Evolutionary conservation across 2,113 vertebrate genomes (phyloP).

Genomic region (Empidonax traillii): DNA sequence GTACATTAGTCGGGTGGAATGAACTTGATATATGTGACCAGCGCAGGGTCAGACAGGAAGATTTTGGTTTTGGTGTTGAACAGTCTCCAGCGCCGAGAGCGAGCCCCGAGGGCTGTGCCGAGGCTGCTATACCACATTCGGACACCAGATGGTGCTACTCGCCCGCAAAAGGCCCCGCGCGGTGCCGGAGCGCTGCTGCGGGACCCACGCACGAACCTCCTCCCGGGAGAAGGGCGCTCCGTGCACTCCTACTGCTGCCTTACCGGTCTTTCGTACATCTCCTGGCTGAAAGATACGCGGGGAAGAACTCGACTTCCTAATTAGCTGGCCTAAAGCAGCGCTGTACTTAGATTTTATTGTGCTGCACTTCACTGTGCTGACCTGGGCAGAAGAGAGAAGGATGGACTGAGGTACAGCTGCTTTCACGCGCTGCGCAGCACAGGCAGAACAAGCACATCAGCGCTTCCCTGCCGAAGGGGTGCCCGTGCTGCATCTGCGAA

Average conservation of each 20-base stretch:
- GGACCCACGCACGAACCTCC: no score
- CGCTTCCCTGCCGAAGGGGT: fast-evolving
- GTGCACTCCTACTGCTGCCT: fast-evolving
- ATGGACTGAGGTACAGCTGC: fast-evolving
- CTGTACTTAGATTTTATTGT: neutral
- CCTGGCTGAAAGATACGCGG: fast-evolving
- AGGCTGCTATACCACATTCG: fast-evolving
- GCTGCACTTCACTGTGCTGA: neutral
- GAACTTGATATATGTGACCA: fast-evolving
- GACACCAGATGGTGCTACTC: neutral
- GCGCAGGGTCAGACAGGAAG: fast-evolving
- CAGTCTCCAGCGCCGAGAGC: fast-evolving
- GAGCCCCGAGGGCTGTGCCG: fast-evolving
- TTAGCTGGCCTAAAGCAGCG: neutral
- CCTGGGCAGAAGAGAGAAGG: neutral
- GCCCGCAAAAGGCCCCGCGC: fast-evolving
- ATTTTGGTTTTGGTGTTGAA: fast-evolving
- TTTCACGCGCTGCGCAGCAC: fast-evolving
- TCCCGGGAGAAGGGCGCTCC: neutral
- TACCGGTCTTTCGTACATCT: fast-evolving
- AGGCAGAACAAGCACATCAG: fast-evolving
- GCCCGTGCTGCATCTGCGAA: neutral
- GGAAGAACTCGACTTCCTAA: fast-evolving
- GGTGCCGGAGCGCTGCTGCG: no score
- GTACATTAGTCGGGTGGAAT: fast-evolving